Evolutionary conservation across 2,888 invertebrate species (phyloP), one percentile per base, ranked within the genome.

Genomic region (Stegana nigrithorax): DNA sequence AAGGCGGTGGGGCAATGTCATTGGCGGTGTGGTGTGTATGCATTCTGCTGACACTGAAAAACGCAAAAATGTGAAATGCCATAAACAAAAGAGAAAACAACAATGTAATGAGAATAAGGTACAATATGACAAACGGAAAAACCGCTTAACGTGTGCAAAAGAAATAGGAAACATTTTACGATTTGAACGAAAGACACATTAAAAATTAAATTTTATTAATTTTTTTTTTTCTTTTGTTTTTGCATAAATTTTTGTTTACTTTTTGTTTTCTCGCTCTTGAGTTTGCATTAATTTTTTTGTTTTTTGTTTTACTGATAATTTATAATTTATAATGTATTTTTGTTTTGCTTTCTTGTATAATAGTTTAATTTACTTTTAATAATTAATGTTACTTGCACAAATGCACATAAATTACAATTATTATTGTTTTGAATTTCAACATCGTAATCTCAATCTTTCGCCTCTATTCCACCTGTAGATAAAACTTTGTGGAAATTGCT

Each of bases 131-230:
- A 53, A 19, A 19, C 19, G 32, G 14, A 14, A 53, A 17, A 8
- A 53, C 19, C 14, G 8, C 21, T 12, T 12, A 53, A 53, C 1
- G 3, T 14, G n/a, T 50, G 27, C 14, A 27, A 47, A 45, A 25
- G 27, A 73, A 67, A 65, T n/a, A n/a, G n/a, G 66, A 68, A 44
- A 65, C 66, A 69, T 63, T 67, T 74, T 75, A 67, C 70, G 81
- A 75, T 75, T 79, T 80, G 81, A 80, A 80, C 80, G 80, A 81
- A 80, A 80, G 80, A 80, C 80, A 80, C 80, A 80, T 80, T 81
- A 70, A 80, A 81, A 80, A 80, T 81, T 72, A 80, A 73, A 78
- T 73, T 75, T 81, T 75, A 73, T 78, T 68, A 79, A 74, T 62
- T 63, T 70, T 67, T 63, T 62, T 44, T 67, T 67, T 64, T 56